Base-by-base conservation (phyloP, 2,797 vertebrate genomes). In the Lacerta bilineata region DNA sequence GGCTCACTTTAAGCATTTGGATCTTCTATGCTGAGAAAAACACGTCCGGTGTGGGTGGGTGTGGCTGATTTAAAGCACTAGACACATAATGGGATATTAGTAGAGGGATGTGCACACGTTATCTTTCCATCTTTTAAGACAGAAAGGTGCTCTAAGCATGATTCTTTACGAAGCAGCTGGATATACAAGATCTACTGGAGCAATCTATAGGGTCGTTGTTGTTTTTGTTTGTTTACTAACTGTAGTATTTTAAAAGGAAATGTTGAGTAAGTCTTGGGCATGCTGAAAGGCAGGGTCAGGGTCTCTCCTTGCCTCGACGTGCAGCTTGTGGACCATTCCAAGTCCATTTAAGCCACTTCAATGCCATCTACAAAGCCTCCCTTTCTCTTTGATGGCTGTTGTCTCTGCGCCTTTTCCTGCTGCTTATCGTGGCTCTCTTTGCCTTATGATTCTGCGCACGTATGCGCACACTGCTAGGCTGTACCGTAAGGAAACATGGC, bases 191-290 rank as follows among this genome's bases (percentile, higher is more conserved):
- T 33, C 36, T 59, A 25, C 66, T 78, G 36, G 80, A 50, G 27
- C 17, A n/a, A 66, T 66, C 13, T 66, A 43, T 15, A 71, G 43
- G 17, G 23, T 85, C 17, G 7, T 10, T 1, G 10, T 36, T 17
- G 33, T 18, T 59, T 75, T 46, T 69, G 29, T 71, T 71, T 33
- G 33, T 43, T 8, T 43, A 64, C 27, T 33, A 78, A 7, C 23
- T n/a, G 33, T 74, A 59, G 46, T 15, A 27, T 83, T 83, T 66
- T 18, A 76, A 84, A 84, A 77, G 27, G 50, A 79, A 88, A 88
- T 33, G 5, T n/a, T 61, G 6, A 61, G 25, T 75, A 20, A 29
- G 9, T 88, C 2, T 41, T 71, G 46, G 74, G 36, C 27, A 76
- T 33, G 74, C 50, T 5, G 18, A 27, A 71, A 71, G 10, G 29